Evolutionary conservation across 2,113 vertebrate species (phyloP), one percentile per base, ranked within the genome.

Genomic region (Natator depressus): DNA sequence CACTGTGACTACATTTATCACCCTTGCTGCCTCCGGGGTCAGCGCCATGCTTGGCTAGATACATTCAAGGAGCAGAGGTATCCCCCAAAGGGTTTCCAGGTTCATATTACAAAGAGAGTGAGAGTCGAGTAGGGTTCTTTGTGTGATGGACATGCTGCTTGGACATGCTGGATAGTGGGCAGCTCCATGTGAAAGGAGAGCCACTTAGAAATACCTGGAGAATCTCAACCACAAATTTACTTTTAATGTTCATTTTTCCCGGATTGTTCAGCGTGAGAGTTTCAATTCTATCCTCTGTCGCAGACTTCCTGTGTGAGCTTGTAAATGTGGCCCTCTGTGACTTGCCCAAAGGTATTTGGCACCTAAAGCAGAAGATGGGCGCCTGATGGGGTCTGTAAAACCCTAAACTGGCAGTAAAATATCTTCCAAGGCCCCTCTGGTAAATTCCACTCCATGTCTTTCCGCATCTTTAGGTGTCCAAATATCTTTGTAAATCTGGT

Each of bases 61-160:
- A 94, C 95, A 93, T 19, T 72, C 72, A 27, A 76, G 10, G 29
- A 65, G 72, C 38, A 84, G 55, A 80, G 17, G 27, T 49, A 31
- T 57, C 79, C n/a, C 65, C 85, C 78, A 16, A 65, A 80, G n/a
- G 49, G 31, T 84, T 91, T 86, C 72, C 9, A 47, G 76, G n/a
- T 51, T 79, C 13, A 59, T 88, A 38, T 69, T 97, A 95, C 89
- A 79, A 94, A 50, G 6, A 7, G 85, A 84, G 10, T 6, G 11
- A 57, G 51, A 78, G 55, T 1, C 8, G 29, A 55, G 19, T 24
- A 13, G 10, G 19, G 22, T 76, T 55, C 1, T 72, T 76, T 53
- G 89, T 51, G 55, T 78, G 5, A 82, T 87, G 27, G 80, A 2
- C 87, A 2, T 72, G 88, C 46, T 84, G 10, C 31, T 35, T 42